Conservation (phyloP, 2,113 vertebrate species). For the Entomyzon cyanotis region DNA sequence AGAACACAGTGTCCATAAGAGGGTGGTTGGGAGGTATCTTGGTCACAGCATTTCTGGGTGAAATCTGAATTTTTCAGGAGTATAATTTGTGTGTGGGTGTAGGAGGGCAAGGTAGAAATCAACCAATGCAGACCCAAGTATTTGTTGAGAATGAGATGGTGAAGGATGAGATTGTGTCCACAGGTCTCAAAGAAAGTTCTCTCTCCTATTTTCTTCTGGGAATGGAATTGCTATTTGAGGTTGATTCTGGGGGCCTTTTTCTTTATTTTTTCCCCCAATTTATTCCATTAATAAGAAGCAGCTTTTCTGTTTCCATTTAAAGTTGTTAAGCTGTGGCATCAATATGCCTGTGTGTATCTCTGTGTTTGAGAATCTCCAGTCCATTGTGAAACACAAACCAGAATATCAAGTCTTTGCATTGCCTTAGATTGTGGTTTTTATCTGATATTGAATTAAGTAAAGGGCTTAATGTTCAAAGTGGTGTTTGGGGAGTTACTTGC, state of each 20-base stretch:
- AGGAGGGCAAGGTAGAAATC: not conserved
- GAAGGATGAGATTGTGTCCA: not conserved
- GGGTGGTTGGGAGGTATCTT: not conserved
- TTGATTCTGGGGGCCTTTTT: not conserved
- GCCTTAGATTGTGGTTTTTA: slow-evolving; percentile 32
- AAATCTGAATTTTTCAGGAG: not conserved
- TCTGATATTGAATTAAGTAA: slow-evolving; percentile 64
- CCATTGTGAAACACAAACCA: slow-evolving; percentile 31
- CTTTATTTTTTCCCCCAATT: not conserved
- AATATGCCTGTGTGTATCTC: not conserved
- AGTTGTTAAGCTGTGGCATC: not conserved
- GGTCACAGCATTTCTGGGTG: not conserved
- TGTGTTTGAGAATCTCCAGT: not conserved
- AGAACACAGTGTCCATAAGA: not conserved
- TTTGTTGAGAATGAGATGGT: not conserved
- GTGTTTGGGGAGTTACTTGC: slow-evolving; percentile 54
- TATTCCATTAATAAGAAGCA: not conserved
- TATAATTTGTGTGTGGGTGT: not conserved
- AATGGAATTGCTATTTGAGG: not conserved
- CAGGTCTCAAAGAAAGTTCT: not conserved
- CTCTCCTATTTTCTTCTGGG: not conserved
- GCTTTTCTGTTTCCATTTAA: slow-evolving; percentile 3
- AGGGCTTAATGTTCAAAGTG: slow-evolving; percentile 63
- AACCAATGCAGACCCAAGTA: not conserved
- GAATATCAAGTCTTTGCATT: slow-evolving; percentile 34